Evolutionary conservation across 2,113 vertebrate species (phyloP).

Genomic region (Prionailurus viverrinus): DNA sequence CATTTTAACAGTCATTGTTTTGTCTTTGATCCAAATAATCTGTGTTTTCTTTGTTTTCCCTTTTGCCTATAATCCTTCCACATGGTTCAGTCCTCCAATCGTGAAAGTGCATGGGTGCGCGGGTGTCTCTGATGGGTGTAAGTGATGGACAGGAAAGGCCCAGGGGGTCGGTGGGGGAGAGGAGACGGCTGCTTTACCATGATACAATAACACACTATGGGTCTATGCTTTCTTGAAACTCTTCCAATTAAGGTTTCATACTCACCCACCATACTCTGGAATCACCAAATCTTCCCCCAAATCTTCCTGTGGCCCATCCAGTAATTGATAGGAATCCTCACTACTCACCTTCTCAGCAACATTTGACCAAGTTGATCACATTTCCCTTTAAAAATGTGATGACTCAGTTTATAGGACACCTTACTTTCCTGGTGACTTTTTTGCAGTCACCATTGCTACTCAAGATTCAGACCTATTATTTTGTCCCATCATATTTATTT

Average conservation of each 20-base stretch:
- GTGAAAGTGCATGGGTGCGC: fast-evolving
- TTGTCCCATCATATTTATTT: not conserved
- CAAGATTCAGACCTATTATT: not conserved
- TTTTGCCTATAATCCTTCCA: not conserved
- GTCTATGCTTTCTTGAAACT: not conserved
- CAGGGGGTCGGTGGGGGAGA: not conserved
- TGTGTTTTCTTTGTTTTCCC: not conserved
- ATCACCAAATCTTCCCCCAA: not conserved
- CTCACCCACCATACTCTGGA: not conserved
- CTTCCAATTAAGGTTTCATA: not conserved
- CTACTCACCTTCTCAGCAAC: not conserved
- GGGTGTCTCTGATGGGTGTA: not conserved
- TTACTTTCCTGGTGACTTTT: not conserved
- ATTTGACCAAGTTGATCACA: not conserved
- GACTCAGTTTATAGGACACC: not conserved
- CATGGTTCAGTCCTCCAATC: not conserved
- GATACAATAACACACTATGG: not conserved
- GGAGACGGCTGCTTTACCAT: not conserved
- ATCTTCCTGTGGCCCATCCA: not conserved
- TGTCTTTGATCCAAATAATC: not conserved
- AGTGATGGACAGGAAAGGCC: not conserved
- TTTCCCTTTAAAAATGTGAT: not conserved
- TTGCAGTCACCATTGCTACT: not conserved
- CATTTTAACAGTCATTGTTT: not conserved
- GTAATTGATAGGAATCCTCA: not conserved